Conservation (phyloP, 2,888 invertebrate species). For the Sphecodes monilicornis region DNA sequence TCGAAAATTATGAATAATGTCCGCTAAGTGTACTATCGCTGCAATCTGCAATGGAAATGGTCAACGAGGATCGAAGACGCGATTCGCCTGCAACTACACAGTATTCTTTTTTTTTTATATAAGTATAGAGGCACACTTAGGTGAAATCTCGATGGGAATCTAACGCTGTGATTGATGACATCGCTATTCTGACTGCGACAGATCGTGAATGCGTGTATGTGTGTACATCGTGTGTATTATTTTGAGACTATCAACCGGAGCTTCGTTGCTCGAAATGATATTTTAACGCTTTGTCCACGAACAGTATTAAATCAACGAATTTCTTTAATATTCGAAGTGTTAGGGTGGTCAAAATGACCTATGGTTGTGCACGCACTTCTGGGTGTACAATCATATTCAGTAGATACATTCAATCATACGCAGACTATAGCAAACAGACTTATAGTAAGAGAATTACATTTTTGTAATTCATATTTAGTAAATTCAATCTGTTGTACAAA, state of each 20-base stretch:
- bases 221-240: not conserved
- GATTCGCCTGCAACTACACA: constrained; percentile 2
- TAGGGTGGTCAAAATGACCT: too few relatives aligned
- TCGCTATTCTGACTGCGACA: not conserved
- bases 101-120: constrained; percentile 7
- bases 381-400: too few relatives aligned
- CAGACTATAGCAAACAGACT: too few relatives aligned
- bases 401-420: too few relatives aligned
- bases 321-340: too few relatives aligned
- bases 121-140: not conserved
- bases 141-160: not conserved
- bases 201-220: not conserved
- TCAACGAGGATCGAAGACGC: not conserved
- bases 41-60: constrained; percentile 9
- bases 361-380: too few relatives aligned
- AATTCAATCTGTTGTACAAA: too few relatives aligned
- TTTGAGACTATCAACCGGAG: not conserved
- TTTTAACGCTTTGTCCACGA: too few relatives aligned
- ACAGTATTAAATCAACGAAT: too few relatives aligned
- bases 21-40: constrained; percentile 10
- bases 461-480: too few relatives aligned
- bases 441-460: too few relatives aligned
- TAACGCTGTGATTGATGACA: not conserved
- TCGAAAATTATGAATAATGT: constrained; percentile 12
- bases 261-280: not conserved